phyloP scores from a whole-genome alignment of 2,797 vertebrate species.

The Manis javanica region DNA sequence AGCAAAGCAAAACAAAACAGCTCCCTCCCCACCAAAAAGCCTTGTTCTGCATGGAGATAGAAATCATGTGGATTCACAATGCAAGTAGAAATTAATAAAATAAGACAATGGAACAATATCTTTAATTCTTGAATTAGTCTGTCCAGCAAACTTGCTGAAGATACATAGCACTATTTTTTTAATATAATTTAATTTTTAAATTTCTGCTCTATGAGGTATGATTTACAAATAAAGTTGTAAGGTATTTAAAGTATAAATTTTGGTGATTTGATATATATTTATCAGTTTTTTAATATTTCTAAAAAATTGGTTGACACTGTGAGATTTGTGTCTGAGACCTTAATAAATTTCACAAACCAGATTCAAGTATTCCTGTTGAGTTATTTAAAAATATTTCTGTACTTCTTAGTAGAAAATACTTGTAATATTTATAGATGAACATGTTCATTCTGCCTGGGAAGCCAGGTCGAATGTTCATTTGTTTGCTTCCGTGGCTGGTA shows the following conservation, averaged over 20 bases:
- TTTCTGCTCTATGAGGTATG: neutral
- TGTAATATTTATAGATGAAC: neutral
- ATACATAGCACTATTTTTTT: neutral
- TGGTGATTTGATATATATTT: neutral
- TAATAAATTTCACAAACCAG: neutral
- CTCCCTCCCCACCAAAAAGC: neutral
- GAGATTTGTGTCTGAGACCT: neutral
- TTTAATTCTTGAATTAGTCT: neutral
- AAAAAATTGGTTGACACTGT: neutral
- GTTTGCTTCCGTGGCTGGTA: neutral
- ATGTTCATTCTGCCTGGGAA: neutral
- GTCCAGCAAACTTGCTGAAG: neutral
- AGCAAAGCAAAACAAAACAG: neutral
- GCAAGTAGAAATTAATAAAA: neutral
- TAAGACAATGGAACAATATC: neutral
- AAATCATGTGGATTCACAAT: neutral
- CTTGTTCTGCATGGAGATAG: neutral
- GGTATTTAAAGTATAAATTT: neutral
- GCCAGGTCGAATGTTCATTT: neutral
- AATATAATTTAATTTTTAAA: neutral
- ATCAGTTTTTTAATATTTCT: neutral
- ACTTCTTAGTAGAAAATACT: neutral
- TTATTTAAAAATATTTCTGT: neutral
- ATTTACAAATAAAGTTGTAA: neutral
- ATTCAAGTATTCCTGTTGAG: neutral